phyloP scores from a whole-genome alignment of 2,888 invertebrate genomes.

The Eurois occulta region DNA sequence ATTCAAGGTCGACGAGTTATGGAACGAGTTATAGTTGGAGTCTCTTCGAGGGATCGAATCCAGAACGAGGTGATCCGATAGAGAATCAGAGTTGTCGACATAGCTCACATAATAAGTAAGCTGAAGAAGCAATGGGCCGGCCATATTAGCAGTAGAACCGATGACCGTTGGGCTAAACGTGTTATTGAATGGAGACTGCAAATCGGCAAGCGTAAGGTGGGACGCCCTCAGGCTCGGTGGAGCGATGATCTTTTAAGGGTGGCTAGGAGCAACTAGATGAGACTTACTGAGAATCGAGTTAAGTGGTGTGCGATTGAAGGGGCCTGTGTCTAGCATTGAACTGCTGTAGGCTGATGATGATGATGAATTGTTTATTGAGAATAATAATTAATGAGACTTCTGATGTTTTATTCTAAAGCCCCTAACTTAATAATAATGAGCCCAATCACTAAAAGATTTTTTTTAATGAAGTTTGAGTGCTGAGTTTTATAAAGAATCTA shows the following conservation, averaged over 20 bases:
- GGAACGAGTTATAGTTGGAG: neutral
- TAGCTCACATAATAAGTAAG: neutral
- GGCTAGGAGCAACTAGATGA: neutral
- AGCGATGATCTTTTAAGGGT: neutral
- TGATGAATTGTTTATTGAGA: neutral
- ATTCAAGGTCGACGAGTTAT: neutral
- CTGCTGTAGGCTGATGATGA: neutral
- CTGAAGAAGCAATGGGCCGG: neutral
- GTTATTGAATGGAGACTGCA: neutral
- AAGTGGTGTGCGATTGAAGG: neutral
- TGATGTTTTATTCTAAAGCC: neutral
- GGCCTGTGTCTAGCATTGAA: neutral
- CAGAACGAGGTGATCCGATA: neutral
- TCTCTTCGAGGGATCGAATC: neutral
- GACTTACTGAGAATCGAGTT: neutral
- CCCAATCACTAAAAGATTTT: neutral
- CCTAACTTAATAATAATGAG: neutral
- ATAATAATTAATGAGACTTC: neutral
- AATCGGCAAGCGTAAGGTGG: neutral
- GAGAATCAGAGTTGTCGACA: neutral
- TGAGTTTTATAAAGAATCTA: neutral
- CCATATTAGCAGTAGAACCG: neutral
- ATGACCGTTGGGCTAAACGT: neutral
- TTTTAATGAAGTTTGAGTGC: constrained; percentile 10
- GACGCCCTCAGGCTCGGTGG: neutral